These are phyloP conservation scores for Zaprionus lineosus DNA, from an alignment of 2,888 invertebrate species.

Conservation along the genomic window DNA sequence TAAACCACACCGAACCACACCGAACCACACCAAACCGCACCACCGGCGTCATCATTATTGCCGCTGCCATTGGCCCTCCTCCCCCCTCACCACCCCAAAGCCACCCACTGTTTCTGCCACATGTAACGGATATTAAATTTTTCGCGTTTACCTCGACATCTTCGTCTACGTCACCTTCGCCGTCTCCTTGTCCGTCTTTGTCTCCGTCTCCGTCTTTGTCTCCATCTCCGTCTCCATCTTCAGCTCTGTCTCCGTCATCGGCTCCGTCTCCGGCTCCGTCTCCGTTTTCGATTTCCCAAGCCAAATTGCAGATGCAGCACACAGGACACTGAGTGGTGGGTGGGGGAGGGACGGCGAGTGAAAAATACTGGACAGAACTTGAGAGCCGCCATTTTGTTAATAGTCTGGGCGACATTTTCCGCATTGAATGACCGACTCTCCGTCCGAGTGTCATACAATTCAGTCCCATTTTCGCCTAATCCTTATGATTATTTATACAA, in stretches of 20 bases:
- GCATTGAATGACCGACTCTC: constrained; percentile 47
- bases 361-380: constrained; percentile 13
- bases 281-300: too few relatives aligned
- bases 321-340: not conserved
- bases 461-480: constrained; percentile 59
- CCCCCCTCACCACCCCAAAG: not conserved
- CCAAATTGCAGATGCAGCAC: too few relatives aligned
- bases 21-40: not conserved
- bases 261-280: too few relatives aligned
- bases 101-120: constrained; percentile 33
- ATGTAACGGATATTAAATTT: constrained; percentile 75
- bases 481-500: constrained; percentile 67
- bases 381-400: constrained; percentile 30
- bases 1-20: constrained; percentile 2
- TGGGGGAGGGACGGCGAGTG: not conserved
- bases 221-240: too few relatives aligned
- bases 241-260: too few relatives aligned
- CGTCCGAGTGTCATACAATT: not conserved
- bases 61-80: too few relatives aligned
- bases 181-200: too few relatives aligned
- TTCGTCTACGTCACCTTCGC: constrained; percentile 5
- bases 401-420: constrained; percentile 47
- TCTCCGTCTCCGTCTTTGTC: too few relatives aligned
- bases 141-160: constrained; percentile 67
- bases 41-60: not conserved